Base-by-base conservation (phyloP, 2,113 vertebrate genomes). In the Oceanites oceanicus region DNA sequence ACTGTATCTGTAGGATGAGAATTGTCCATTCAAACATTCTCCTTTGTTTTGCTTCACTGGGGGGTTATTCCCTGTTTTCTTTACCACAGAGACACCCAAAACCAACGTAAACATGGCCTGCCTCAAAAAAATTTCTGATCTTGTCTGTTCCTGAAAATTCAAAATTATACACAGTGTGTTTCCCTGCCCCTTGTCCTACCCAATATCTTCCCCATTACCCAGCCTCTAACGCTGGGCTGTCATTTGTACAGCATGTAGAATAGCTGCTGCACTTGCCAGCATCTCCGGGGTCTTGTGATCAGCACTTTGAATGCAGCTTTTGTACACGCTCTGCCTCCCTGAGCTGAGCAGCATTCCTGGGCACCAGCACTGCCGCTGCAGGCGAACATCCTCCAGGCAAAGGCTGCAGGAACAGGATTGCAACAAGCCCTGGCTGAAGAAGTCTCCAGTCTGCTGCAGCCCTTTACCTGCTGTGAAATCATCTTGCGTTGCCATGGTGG, bases 391-490 rank as follows among this genome's bases (percentile, higher is more conserved):
- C 70, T 89, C 71, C 34, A 38, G 65, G n/a, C 29, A 55, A 45
- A 38, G 44, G 45, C 40, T 74, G 90, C 53, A 14, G 58, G 50
- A 76, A 59, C 1, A 0, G 67, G 65, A 68, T 1, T 78, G 71
- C 62, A 63, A 55, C n/a, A 56, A 87, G 36, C 36, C 73, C 42
- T 23, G n/a, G 27, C 34, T 26, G 40, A 77, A 74, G 73, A 19
- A 38, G 22, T 32, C 63, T 75, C 29, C 7, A 11, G 23, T 32
- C 36, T 71, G 50, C 34, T 68, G 52, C 52, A 44, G 40, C 15
- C 61, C 50, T 85, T 97, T 78, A 98, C 97, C 98, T 97, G 96
- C 27, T 29, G 83, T 14, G 3, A 88, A 93, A 20, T 96, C 76
- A 3, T 94, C 95, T 67, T 88, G 93, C 7, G 67, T 90, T 76